Percentiles rank a stretch among this genome's conserved stretches.
Conservation (phyloP, 2,113 vertebrate species). For the Rhinoptilus africanus region DNA sequence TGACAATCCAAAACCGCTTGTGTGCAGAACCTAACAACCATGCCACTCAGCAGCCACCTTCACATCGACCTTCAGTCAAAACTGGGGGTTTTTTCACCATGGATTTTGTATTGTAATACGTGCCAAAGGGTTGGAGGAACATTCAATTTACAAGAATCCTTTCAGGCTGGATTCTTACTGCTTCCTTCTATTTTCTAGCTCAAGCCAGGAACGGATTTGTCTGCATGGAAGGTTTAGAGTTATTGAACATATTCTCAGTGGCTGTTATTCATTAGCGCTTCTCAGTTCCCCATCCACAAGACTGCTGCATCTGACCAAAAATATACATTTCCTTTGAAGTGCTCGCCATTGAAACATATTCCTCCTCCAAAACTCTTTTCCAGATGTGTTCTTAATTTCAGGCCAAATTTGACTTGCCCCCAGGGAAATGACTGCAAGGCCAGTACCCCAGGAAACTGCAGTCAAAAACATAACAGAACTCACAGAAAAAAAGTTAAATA, state of each 20-base stretch:
- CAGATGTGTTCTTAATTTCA: neutral
- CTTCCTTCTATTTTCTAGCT: neutral
- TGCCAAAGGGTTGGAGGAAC: neutral
- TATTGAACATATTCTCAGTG: neutral
- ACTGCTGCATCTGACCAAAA: neutral
- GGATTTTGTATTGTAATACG: neutral
- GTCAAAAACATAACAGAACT: neutral
- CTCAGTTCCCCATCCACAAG: neutral
- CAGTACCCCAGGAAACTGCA: neutral
- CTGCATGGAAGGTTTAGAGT: neutral
- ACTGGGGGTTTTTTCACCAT: neutral
- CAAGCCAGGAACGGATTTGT: neutral
- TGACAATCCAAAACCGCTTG: neutral
- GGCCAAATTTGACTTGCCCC: neutral
- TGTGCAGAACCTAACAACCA: neutral
- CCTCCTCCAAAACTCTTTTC: neutral
- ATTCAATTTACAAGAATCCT: neutral
- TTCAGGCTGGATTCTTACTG: neutral
- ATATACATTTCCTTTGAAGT: neutral
- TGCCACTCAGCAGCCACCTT: neutral
- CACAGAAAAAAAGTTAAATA: neutral
- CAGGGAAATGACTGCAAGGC: neutral
- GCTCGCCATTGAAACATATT: neutral
- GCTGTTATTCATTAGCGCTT: neutral
- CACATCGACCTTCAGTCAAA: neutral